Base-by-base conservation (phyloP, 2,113 vertebrate species). In the Tympanuchus pallidicinctus region DNA sequence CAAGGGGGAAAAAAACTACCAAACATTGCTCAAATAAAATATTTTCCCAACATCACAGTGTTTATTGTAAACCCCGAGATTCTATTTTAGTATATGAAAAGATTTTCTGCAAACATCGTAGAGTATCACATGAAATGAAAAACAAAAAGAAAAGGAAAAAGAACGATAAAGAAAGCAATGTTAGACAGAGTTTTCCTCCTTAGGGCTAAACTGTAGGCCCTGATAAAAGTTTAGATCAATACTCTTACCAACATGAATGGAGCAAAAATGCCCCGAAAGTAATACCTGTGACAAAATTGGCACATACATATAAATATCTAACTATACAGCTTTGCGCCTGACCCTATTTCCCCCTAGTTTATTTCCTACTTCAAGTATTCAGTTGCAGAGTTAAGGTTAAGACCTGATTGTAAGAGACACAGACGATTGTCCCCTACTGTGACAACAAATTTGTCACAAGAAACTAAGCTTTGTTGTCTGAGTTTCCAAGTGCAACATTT, bases 331-430 rank as follows among this genome's bases (percentile, higher is more conserved):
- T 96, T 94, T 95, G 88, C 95, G 96, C 95, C 81, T 94, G 95
- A 97, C 92, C 86, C 96, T 96, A 96, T 91, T 97, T 95, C 52
- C 93, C 91, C 95, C 95, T 95, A 92, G 92, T 96, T 96, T 96
- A 96, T 95, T 96, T 97, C 94, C 96, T 97, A 98, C 94, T 98
- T 98, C 98, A 98, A 98, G 98, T 98, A 98, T 98, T 98, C 95
- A 82, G 97, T 94, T 97, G 96, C 97, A 98, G 96, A 98, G 91
- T 98, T 97, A 97, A 96, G 95, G 95, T 97, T 96, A 93, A 96
- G 96, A 97, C 97, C 97, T 97, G 97, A 97, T 92, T 94, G 94
- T 89, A 96, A 95, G 96, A 97, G 97, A 97, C 97, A 79, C 79
- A 90, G 89, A 96, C 16, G 42, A 89, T 82, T 70, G 81, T 95